A percentile compares a stretch with the other conserved stretches of the same genome.
phyloP scores from a whole-genome alignment of 2,888 invertebrate species.

The Cephus spinipes region DNA sequence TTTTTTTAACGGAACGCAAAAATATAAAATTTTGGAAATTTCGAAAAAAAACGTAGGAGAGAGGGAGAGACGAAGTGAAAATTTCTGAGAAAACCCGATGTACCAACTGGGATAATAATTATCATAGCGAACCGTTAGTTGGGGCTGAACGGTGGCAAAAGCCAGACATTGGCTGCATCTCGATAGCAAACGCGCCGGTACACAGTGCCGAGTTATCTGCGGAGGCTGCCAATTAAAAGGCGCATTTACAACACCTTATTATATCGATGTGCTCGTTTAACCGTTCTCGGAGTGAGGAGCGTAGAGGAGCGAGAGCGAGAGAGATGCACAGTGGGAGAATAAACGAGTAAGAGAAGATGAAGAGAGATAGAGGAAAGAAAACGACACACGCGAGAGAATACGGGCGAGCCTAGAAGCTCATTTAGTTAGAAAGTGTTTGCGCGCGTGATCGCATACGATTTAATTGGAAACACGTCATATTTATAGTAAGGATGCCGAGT shows the following conservation, averaged over 20 bases:
- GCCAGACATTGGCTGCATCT: conserved; percentile 12
- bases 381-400: neutral
- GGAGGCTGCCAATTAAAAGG: conserved; percentile 47
- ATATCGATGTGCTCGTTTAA: conserved; percentile 41
- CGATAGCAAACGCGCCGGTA: conserved; percentile 21
- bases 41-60: neutral
- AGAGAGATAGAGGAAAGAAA: conserved; percentile 7
- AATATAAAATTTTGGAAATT: neutral
- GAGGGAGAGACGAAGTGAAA: conserved; percentile 4
- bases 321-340: conserved; percentile 13
- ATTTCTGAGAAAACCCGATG: neutral
- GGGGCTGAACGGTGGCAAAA: conserved; percentile 10
- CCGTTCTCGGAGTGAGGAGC: conserved; percentile 10
- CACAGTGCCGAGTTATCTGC: conserved; percentile 31
- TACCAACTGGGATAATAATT: conserved; percentile 22
- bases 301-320: conserved; percentile 9
- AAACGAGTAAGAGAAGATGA: conserved; percentile 17
- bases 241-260: conserved; percentile 50
- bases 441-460: conserved; percentile 35
- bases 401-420: conserved; percentile 37
- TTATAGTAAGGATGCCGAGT: conserved; percentile 29
- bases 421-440: conserved; percentile 46
- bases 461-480: conserved; percentile 52
- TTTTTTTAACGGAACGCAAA: no score
- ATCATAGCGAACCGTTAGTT: conserved; percentile 32